These are phyloP conservation scores for Nannoperca australis DNA, from an alignment of 2,797 vertebrate species.

Conservation along the genomic window DNA sequence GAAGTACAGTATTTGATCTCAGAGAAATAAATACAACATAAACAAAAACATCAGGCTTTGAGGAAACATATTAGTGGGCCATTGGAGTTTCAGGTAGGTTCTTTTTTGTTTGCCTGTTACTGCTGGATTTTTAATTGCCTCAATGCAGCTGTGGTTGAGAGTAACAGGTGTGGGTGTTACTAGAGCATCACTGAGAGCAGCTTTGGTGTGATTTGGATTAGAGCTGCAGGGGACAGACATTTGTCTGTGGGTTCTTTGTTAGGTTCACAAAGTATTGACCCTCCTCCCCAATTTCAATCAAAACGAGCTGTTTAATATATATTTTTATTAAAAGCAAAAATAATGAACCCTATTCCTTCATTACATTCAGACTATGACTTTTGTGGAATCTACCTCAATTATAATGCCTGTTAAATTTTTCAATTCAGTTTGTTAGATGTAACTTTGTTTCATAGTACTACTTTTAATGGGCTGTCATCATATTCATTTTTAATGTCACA, in stretches of 20 bases:
- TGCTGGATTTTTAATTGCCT: slow-evolving; percentile 32
- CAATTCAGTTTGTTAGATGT: slow-evolving; percentile 28
- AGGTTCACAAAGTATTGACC: not conserved
- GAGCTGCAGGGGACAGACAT: not conserved
- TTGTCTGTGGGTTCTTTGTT: not conserved
- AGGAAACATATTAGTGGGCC: not conserved
- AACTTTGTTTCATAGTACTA: slow-evolving; percentile 41
- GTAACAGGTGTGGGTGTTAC: slow-evolving; percentile 15
- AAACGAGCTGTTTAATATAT: not conserved
- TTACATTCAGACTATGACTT: slow-evolving; percentile 1
- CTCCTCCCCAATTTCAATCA: slow-evolving; percentile 14
- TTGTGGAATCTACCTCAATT: slow-evolving; percentile 21
- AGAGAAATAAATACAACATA: slow-evolving; percentile 3
- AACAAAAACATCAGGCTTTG: slow-evolving; percentile 12
- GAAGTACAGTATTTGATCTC: slow-evolving; percentile 16
- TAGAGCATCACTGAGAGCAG: not conserved
- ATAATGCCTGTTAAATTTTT: slow-evolving; percentile 46
- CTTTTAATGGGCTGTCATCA: slow-evolving; percentile 44
- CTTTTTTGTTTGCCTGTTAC: slow-evolving; percentile 24
- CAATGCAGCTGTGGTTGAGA: slow-evolving; percentile 9
- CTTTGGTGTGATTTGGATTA: not conserved
- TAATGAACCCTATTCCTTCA: not conserved
- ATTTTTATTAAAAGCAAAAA: not conserved
- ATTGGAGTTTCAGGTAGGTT: not conserved
- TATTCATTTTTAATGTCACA: slow-evolving; percentile 58